phyloP scores from a whole-genome alignment of 2,113 vertebrate species.

The Plecotus auritus region DNA sequence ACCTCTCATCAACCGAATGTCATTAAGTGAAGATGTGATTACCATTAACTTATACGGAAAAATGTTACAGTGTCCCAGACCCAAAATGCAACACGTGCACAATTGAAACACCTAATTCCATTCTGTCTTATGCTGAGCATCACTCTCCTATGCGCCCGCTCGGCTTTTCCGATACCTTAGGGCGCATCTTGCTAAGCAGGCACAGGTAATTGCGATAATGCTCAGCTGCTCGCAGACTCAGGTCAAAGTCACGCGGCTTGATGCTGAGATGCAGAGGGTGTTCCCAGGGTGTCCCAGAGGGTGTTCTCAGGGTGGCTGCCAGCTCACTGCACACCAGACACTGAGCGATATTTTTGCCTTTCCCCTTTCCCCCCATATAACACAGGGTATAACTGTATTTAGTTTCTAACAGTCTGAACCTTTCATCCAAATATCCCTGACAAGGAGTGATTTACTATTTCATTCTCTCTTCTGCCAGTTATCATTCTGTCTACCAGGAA shows the following conservation, averaged over 20 bases:
- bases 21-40: neutral
- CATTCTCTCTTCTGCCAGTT: neutral
- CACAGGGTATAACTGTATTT: neutral
- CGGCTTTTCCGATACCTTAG: neutral
- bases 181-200: too few relatives aligned
- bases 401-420: neutral
- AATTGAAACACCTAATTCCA: neutral
- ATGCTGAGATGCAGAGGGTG: neutral
- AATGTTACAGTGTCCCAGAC: neutral
- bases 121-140: neutral
- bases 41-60: neutral
- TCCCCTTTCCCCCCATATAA: neutral
- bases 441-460: neutral
- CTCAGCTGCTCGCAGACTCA: neutral
- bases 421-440: neutral
- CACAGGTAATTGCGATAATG: neutral
- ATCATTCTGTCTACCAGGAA: neutral
- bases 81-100: neutral
- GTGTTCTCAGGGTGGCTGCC: neutral
- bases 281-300: neutral
- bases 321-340: neutral
- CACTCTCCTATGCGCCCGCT: neutral
- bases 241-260: neutral
- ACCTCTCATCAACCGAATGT: neutral
- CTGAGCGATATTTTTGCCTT: neutral